Base-by-base conservation (phyloP, 2,113 vertebrate species). In the Ursus arctos region DNA sequence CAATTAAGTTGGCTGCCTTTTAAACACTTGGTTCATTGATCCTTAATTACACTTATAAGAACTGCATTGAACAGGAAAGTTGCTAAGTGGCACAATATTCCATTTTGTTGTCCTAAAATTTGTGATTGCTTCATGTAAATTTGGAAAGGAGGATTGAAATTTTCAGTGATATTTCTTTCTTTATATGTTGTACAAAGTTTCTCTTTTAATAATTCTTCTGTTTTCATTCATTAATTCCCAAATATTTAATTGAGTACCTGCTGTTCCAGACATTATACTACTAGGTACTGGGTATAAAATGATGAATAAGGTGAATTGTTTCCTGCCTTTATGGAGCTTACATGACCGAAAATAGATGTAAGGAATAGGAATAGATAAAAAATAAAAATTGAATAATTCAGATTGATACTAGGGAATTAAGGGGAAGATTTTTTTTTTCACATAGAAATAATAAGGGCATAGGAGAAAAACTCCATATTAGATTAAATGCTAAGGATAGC, bases 11-110 rank as follows among this genome's bases (percentile, higher is more conserved):
- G 87, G 63, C 96, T 98, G 96, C 92, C 86, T 98, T 98, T 98
- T 96, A 98, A 98, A 98, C 53, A 97, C 76, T 98, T 98, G 98
- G 98, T 98, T 99, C 98, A 98, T 85, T 98, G 98, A 98, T 98
- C 94, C 98, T 98, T 99, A 98, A 99, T 98, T 98, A 98, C 84
- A 97, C 1, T 19, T 98, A 96, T 71, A 87, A 93, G 93, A 98
- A 91, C 47, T 43, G 85, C 97, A 96, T 92, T 95, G 92, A 98
- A 96, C 18, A 91, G 85, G 80, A 97, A 98, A 98, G 74, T 95
- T 98, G 86, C n/a, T 98, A 98, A 97, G 72, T 86, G 61, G 28
- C 94, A 94, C 43, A 97, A 97, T 19, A 97, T 19, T 94, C 76
- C 81, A 96, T 76, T 94, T 94, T 97, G 69, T 97, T 98, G 55